Conservation (phyloP, 1,140 invertebrate genomes). For the Hestina assimilis region DNA sequence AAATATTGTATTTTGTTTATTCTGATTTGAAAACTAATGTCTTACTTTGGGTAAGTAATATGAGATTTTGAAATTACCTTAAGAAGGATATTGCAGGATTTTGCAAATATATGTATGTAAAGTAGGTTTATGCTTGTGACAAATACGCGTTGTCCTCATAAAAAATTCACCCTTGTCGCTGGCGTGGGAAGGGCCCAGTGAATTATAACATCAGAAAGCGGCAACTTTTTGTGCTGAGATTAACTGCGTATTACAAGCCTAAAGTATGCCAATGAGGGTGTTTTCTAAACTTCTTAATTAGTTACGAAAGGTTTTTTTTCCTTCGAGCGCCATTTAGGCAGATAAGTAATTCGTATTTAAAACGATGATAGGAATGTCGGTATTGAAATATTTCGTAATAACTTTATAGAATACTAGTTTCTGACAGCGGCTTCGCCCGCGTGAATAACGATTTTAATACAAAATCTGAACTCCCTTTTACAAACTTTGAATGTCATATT, state of each 20-base stretch:
- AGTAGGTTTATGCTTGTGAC: slow-evolving; percentile 38
- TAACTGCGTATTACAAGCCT: slow-evolving; percentile 67
- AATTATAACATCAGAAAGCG: slow-evolving; percentile 65
- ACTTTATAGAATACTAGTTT: slow-evolving; percentile 19
- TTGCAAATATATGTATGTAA: slow-evolving; percentile 20
- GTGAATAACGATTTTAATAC: too few species aligned
- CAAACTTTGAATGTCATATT: too few species aligned
- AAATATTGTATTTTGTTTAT: too few species aligned
- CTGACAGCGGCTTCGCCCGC: too few species aligned
- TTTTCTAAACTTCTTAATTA: slow-evolving; percentile 63
- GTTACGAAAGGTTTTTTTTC: slow-evolving; percentile 54
- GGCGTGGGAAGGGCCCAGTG: slow-evolving; percentile 45
- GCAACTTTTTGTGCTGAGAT: slow-evolving; percentile 63
- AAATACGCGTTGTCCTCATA: slow-evolving; percentile 57
- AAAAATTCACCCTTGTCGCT: slow-evolving; percentile 64
- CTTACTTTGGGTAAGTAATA: not conserved
- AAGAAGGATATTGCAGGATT: not conserved
- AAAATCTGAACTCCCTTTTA: too few species aligned
- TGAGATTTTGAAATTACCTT: not conserved
- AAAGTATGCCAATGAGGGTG: slow-evolving; percentile 68
- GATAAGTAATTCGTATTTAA: slow-evolving; percentile 18
- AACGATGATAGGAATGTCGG: slow-evolving; percentile 7
- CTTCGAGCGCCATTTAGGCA: slow-evolving; percentile 36
- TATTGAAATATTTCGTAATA: slow-evolving; percentile 9
- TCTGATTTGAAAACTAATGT: not conserved